A percentile compares a stretch with the other conserved stretches of the same genome.
Evolutionary conservation across 2,888 invertebrate genomes (phyloP).

Genomic region (Gymnoscelis rufifasciata): DNA sequence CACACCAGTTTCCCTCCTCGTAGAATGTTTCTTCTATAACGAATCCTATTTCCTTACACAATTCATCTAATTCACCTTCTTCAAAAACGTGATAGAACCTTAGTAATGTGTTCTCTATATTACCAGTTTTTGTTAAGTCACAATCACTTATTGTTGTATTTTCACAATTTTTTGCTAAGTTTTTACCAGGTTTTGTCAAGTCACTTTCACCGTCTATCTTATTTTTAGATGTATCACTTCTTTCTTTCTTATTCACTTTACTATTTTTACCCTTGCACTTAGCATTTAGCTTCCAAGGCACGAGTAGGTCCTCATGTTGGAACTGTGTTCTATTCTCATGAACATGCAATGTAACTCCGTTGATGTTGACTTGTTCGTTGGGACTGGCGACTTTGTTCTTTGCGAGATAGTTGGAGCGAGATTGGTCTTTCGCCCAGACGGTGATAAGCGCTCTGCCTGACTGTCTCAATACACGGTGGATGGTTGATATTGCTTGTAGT

Average conservation of each 20-base stretch:
- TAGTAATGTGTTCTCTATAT: slow-evolving; percentile 79
- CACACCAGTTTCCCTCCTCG: slow-evolving; percentile 98
- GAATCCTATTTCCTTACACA: slow-evolving; percentile 80
- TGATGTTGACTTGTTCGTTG: slow-evolving; percentile 37
- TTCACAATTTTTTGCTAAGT: not conserved
- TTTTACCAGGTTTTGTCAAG: not conserved
- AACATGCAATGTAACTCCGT: slow-evolving; percentile 81
- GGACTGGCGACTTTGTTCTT: slow-evolving; percentile 39
- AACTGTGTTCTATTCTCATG: slow-evolving; percentile 96
- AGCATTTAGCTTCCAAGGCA: slow-evolving; percentile 92
- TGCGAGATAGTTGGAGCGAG: slow-evolving; percentile 72
- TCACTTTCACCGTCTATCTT: not conserved
- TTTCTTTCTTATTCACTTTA: not conserved
- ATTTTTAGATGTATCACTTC: too few species aligned
- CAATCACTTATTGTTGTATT: slow-evolving; percentile 4
- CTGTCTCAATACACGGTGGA: slow-evolving; percentile 84
- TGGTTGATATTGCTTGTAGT: slow-evolving; percentile 85
- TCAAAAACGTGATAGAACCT: slow-evolving; percentile 97
- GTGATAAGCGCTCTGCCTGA: slow-evolving; percentile 91
- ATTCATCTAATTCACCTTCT: slow-evolving; percentile 85
- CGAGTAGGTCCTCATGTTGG: slow-evolving; percentile 92
- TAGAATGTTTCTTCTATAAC: slow-evolving; percentile 86
- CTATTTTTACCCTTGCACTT: slow-evolving; percentile 14
- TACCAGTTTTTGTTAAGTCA: slow-evolving; percentile 35
- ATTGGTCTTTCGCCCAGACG: slow-evolving; percentile 97